Evolutionary conservation across 2,797 vertebrate genomes (phyloP).

Genomic region (Squalus acanthias): DNA sequence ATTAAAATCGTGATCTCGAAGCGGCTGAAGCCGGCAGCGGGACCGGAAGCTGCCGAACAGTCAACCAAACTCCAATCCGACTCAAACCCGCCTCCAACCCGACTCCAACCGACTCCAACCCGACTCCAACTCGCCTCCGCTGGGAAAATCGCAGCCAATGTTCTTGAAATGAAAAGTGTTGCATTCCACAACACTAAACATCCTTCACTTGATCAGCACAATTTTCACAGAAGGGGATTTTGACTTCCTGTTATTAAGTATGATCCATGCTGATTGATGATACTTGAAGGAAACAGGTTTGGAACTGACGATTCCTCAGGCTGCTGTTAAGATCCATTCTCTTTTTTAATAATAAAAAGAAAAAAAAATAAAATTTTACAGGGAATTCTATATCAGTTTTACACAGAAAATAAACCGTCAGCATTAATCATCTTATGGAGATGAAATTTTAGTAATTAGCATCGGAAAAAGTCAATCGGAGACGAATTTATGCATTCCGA

Average conservation of each 20-base stretch:
- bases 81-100: too few relatives aligned
- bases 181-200: neutral
- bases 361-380: neutral
- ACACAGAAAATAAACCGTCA: neutral
- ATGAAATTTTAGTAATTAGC: neutral
- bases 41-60: too few relatives aligned
- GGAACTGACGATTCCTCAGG: neutral
- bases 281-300: neutral
- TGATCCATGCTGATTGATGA: neutral
- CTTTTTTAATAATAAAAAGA: neutral
- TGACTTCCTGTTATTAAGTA: neutral
- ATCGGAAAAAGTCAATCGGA: neutral
- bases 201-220: neutral
- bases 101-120: too few relatives aligned
- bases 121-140: too few relatives aligned
- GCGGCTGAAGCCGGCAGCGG: too few relatives aligned
- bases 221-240: neutral
- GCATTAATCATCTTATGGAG: neutral
- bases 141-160: neutral
- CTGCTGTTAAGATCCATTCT: neutral
- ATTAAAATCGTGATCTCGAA: too few relatives aligned
- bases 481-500: neutral
- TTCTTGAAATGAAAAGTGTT: neutral
- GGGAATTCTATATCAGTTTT: neutral
- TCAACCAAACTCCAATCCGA: too few relatives aligned